These are phyloP conservation scores for Hemitrygon akajei DNA, from an alignment of 2,797 vertebrate species.

Conservation along the genomic window DNA sequence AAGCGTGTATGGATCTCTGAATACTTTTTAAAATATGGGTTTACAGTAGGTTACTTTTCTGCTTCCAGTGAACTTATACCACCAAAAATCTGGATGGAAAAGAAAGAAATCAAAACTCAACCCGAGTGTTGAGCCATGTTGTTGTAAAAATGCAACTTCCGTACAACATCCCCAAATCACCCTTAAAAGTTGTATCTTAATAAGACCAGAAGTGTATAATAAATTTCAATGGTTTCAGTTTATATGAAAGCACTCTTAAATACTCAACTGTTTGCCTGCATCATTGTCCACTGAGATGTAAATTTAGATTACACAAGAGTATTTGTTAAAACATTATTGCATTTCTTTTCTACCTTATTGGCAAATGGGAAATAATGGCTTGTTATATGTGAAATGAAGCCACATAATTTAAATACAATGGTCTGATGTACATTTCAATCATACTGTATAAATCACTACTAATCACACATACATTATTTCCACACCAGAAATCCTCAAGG, in stretches of 20 bases:
- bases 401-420: background rate
- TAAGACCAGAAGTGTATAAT: background rate
- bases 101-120: background rate
- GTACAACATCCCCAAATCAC: background rate
- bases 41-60: background rate
- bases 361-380: background rate
- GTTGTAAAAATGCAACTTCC: background rate
- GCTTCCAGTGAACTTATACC: background rate
- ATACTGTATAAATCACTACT: background rate
- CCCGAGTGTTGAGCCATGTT: background rate
- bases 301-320: background rate
- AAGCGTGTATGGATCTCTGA: background rate
- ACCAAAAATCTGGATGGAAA: background rate
- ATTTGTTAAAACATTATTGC: background rate
- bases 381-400: background rate
- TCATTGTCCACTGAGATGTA: background rate
- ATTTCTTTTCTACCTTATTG: constrained; percentile 3
- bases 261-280: background rate
- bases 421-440: background rate
- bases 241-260: background rate
- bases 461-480: background rate
- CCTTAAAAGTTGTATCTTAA: background rate
- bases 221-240: constrained; percentile 8
- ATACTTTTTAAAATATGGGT: background rate
- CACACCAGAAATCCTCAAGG: constrained; percentile 9